A percentile compares a stretch with the other conserved stretches of the same genome.
phyloP scores from a whole-genome alignment of 2,888 invertebrate genomes.

The Danaus chrysippus region DNA sequence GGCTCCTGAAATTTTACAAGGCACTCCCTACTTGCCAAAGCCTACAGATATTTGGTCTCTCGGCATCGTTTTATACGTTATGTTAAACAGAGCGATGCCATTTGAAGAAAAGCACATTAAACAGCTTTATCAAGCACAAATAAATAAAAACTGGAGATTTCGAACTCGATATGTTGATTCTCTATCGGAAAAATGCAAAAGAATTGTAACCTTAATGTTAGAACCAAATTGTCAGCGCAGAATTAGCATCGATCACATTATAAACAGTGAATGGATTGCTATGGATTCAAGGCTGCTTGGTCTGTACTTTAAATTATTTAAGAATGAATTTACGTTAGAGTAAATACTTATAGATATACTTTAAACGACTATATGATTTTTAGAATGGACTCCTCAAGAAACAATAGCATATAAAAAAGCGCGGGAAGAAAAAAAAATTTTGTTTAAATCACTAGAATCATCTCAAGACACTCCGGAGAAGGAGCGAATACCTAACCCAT shows the following conservation, averaged over 20 bases:
- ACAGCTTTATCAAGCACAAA: constrained; percentile 80
- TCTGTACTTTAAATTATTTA: constrained; percentile 32
- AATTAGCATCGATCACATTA: constrained; percentile 78
- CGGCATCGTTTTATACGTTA: constrained; percentile 88
- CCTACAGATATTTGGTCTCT: constrained; percentile 89
- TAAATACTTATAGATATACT: background rate
- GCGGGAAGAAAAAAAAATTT: constrained; percentile 51
- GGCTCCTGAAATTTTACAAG: constrained; percentile 91
- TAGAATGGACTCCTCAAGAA: constrained; percentile 70
- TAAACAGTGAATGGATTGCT: constrained; percentile 80
- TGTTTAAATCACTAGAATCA: constrained; percentile 43
- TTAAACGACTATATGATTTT: constrained; percentile 25
- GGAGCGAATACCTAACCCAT: constrained; percentile 43
- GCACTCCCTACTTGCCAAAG: constrained; percentile 84
- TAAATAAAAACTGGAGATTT: constrained; percentile 83
- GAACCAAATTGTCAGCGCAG: constrained; percentile 83
- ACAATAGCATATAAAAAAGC: constrained; percentile 61
- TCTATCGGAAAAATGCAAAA: constrained; percentile 81
- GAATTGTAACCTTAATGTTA: constrained; percentile 79
- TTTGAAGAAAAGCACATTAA: constrained; percentile 89
- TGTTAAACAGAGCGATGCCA: constrained; percentile 91
- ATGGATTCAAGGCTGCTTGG: constrained; percentile 81
- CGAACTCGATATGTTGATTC: constrained; percentile 80
- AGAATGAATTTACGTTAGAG: background rate
- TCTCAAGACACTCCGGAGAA: constrained; percentile 36